Percentiles rank a stretch among this genome's conserved stretches.
Evolutionary conservation across 2,888 invertebrate species (phyloP).

Genomic region (Archips xylosteana): DNA sequence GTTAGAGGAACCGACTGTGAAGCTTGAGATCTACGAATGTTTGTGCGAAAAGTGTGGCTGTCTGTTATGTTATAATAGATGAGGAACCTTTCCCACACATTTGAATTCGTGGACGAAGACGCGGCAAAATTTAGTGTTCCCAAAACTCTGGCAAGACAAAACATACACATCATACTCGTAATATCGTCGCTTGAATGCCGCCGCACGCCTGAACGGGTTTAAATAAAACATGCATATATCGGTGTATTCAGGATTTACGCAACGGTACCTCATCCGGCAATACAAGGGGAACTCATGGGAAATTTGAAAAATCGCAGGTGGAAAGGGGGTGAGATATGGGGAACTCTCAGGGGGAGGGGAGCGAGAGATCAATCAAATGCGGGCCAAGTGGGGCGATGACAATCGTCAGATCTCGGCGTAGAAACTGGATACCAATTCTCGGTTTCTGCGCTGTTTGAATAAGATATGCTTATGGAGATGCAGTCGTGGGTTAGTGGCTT

Average conservation of each 20-base stretch:
- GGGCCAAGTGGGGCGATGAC: background rate
- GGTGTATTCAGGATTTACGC: constrained; percentile 28
- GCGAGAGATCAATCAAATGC: background rate
- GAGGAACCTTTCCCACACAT: too few species aligned
- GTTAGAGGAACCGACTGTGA: too few species aligned
- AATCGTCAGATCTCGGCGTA: background rate
- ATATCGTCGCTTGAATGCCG: background rate
- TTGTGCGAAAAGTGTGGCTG: too few species aligned
- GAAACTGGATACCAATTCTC: background rate
- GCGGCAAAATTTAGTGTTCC: too few species aligned
- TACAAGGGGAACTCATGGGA: constrained; percentile 31
- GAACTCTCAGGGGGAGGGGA: background rate
- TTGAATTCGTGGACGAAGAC: too few species aligned
- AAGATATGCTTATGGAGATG: background rate
- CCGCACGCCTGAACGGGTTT: constrained; percentile 13
- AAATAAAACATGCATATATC: constrained; percentile 26
- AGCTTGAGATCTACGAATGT: too few species aligned
- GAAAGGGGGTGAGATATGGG: constrained; percentile 12
- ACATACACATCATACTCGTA: too few species aligned
- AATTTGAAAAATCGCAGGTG: constrained; percentile 25
- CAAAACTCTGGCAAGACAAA: too few species aligned
- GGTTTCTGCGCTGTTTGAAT: background rate
- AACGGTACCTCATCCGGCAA: constrained; percentile 19
- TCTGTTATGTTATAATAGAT: too few species aligned
- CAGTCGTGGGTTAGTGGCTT: too few species aligned